Conservation (phyloP, 2,113 vertebrate species). For the Amphilophus citrinellus region DNA sequence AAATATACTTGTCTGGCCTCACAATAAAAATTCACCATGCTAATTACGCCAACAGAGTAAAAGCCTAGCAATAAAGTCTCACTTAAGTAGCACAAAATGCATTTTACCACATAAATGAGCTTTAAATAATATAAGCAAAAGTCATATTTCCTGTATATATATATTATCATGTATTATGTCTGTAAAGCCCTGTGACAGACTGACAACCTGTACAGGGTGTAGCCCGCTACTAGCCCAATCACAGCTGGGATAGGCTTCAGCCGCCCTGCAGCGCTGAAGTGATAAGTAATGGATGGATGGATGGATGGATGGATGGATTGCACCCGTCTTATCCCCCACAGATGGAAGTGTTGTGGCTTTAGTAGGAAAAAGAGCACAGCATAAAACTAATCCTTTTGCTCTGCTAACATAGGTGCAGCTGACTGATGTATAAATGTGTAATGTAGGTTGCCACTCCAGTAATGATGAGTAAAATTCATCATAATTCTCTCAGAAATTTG, state of each 20-base stretch:
- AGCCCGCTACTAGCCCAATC: not conserved
- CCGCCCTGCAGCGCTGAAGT: not conserved
- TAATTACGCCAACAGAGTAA: not conserved
- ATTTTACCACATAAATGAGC: not conserved
- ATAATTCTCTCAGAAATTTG: not conserved
- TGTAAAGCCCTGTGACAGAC: not conserved
- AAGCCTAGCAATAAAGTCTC: constrained; percentile 3
- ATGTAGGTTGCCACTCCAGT: not conserved
- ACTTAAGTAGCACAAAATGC: not conserved
- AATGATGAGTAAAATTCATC: not conserved
- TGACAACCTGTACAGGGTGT: not conserved
- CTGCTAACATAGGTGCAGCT: not conserved
- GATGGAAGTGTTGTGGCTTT: not conserved
- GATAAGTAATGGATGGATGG: not conserved
- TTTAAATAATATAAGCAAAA: not conserved
- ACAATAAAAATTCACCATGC: not conserved
- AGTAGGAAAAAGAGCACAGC: not conserved
- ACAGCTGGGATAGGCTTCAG: not conserved
- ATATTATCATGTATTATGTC: not conserved
- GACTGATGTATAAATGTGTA: not conserved
- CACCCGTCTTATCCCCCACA: not conserved
- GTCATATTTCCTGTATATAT: not conserved
- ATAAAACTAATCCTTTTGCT: not conserved
- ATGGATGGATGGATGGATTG: not conserved
- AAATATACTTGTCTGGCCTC: constrained; percentile 25